Base-by-base conservation (phyloP, 2,797 vertebrate genomes). In the Pipistrellus pipistrellus region DNA sequence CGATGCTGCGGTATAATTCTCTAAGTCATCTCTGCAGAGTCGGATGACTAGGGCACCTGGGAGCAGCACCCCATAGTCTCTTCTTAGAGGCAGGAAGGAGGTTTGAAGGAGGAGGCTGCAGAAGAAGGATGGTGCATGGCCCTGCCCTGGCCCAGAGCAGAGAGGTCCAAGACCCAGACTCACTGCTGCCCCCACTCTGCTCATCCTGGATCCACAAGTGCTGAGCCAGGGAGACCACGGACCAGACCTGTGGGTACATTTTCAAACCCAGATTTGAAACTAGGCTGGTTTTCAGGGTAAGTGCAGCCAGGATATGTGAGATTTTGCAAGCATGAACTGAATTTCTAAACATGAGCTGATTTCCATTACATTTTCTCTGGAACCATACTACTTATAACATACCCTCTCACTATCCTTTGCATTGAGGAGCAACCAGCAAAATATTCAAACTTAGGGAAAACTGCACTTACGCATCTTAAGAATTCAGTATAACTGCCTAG, bases 351-450 rank as follows among this genome's bases (percentile, higher is more conserved):
- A 83, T 41, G 30, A 94, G 68, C 5, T 81, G 48, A 71, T 64
- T 73, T 80, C 72, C 32, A 84, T 51, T 71, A 71, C 41, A 41
- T 53, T 92, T 93, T 85, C n/a, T 94, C 77, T 83, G 77, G 77
- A 88, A 48, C 44, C 84, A 76, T 14, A 53, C 53, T 51, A 30
- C 14, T 90, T 84, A 83, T 1, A 35, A 88, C 11, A 78, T 17
- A 38, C 30, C 30, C 15, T 27, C 9, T 76, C 41, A 41, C 17
- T 55, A 32, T 71, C 11, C 44, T 7, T 73, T 96, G 41, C 38
- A 81, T 35, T 64, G 21, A 95, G 46, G 48, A 82, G 20, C 23
- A 62, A 69, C 3, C 8, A 77, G 73, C 20, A 82, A 89, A 91
- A 90, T 57, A 87, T 5, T 76, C 32, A 90, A 85, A 93, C 46